Evolutionary conservation across 2,113 vertebrate genomes (phyloP).

Genomic region (Typhlomys cinereus): DNA sequence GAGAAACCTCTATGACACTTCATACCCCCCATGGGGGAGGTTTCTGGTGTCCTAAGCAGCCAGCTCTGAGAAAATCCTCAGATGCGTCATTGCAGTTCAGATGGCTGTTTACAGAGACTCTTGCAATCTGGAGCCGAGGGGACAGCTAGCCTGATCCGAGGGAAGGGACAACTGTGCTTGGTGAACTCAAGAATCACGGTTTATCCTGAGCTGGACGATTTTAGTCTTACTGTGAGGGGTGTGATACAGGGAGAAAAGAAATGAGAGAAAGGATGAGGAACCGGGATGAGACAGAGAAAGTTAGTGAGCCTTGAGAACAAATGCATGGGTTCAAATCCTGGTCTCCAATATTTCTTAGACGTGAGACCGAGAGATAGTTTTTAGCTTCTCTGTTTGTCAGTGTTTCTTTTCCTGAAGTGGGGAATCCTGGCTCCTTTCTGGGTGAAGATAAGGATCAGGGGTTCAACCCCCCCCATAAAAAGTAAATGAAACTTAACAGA

Average conservation of each 20-base stretch:
- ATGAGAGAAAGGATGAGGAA: neutral
- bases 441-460: neutral
- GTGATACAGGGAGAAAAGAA: neutral
- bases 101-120: neutral
- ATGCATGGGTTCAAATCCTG: neutral
- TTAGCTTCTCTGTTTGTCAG: neutral
- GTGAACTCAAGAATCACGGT: no score
- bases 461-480: no score
- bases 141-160: neutral
- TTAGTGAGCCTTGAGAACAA: neutral
- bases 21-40: neutral
- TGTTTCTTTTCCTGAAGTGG: neutral
- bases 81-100: neutral
- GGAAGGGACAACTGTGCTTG: accelerated
- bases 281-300: no score
- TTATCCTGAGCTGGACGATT: neutral
- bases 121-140: neutral
- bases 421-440: neutral
- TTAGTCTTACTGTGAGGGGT: neutral
- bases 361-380: neutral
- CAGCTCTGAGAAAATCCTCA: neutral
- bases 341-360: neutral
- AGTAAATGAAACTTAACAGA: no score
- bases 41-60: neutral
- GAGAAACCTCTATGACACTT: neutral